phyloP scores from a whole-genome alignment of 2,797 vertebrate species.

The Chanos chanos region DNA sequence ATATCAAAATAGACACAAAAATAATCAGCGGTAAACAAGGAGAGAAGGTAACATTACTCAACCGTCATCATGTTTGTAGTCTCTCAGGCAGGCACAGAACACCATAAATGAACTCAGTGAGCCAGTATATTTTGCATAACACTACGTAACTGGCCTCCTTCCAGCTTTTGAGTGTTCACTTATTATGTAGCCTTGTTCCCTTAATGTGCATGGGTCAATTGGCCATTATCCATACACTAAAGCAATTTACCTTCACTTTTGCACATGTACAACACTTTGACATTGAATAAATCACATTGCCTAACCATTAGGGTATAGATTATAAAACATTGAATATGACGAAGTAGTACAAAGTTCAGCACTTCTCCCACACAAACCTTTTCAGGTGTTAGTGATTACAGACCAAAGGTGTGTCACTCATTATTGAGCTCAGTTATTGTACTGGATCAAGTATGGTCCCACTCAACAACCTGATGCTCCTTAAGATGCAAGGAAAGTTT shows the following conservation, averaged over 20 bases:
- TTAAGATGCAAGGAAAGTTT: too few relatives aligned
- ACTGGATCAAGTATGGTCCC: too few relatives aligned
- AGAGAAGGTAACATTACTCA: too few relatives aligned
- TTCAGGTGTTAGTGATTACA: not conserved
- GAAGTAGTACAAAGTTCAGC: slow-evolving; percentile 10
- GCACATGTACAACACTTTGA: slow-evolving; percentile 56
- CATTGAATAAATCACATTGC: slow-evolving; percentile 57
- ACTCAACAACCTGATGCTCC: too few relatives aligned
- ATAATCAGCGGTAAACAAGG: too few relatives aligned
- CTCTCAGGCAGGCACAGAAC: too few relatives aligned
- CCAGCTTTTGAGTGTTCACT: slow-evolving; percentile 43
- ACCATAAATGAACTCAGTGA: slow-evolving; percentile 33
- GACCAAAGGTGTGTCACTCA: not conserved
- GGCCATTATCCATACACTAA: slow-evolving; percentile 48
- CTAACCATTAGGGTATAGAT: slow-evolving; percentile 50
- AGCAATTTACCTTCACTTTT: slow-evolving; percentile 50
- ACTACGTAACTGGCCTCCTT: slow-evolving; percentile 37
- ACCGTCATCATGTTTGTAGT: too few relatives aligned
- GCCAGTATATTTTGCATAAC: slow-evolving; percentile 23
- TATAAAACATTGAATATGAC: slow-evolving; percentile 35
- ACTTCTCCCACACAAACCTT: slow-evolving; percentile 16
- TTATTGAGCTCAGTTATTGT: too few relatives aligned
- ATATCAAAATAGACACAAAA: not conserved
- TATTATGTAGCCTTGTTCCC: slow-evolving; percentile 38
- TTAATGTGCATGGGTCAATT: slow-evolving; percentile 46